Evolutionary conservation across 2,888 invertebrate genomes (phyloP).

Genomic region (Scrobipalpa atriplicella): DNA sequence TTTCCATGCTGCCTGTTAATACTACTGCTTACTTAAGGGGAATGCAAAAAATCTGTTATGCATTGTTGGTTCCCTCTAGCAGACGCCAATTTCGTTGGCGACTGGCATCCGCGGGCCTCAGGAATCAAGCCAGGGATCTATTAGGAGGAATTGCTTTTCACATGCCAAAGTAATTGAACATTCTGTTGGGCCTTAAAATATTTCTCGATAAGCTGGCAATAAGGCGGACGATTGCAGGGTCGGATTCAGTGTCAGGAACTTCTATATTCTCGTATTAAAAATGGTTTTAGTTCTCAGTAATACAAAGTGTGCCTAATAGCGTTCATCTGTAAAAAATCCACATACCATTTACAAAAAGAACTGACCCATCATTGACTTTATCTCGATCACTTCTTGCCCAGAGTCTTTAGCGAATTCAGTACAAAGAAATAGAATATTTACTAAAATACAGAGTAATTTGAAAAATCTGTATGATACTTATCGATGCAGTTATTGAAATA

Average conservation of each 20-base stretch:
- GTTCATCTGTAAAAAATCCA: too few species aligned
- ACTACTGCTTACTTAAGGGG: conserved; percentile 14
- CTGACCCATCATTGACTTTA: too few species aligned
- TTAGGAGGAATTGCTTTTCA: conserved; percentile 51
- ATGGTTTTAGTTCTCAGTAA: too few species aligned
- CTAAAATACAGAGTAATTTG: too few species aligned
- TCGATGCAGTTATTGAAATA: too few species aligned
- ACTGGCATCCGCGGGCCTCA: conserved; percentile 32
- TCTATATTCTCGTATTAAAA: too few species aligned
- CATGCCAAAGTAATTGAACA: conserved; percentile 67
- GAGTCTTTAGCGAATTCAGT: too few species aligned
- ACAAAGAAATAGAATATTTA: too few species aligned
- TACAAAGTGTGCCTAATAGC: too few species aligned
- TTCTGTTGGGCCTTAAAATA: conserved; percentile 61
- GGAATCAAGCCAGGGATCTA: conserved; percentile 39
- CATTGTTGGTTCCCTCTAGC: conserved; percentile 47
- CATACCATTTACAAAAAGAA: too few species aligned
- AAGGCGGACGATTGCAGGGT: conserved; percentile 33
- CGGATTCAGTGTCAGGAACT: not conserved
- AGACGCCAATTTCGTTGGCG: conserved; percentile 54
- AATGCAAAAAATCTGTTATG: conserved; percentile 45
- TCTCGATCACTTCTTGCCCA: too few species aligned
- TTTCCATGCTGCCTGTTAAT: conserved; percentile 6
- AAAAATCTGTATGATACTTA: too few species aligned
- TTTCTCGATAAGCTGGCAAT: conserved; percentile 56